Base-by-base conservation (phyloP, 2,113 vertebrate genomes). In the Pterophyllum scalare region DNA sequence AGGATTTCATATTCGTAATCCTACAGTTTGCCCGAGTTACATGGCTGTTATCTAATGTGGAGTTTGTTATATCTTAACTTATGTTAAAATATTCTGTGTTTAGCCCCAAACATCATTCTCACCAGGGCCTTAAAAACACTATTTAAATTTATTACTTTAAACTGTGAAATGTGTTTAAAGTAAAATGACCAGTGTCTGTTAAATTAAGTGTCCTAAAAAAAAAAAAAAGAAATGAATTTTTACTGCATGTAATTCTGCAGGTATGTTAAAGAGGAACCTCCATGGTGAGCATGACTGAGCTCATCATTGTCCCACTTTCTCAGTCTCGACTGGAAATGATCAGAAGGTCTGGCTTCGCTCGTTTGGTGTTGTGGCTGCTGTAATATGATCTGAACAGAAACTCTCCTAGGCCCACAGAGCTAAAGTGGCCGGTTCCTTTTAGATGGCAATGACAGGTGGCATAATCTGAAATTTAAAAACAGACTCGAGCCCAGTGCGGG, bases 371-470 rank as follows among this genome's bases (percentile, higher is more conserved):
- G 20, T 33, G 0, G 2, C 67, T n/a, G 67, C 67, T 72, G 67
- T 72, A 72, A 72, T n/a, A 54, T 12, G 67, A 72, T 54, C 26
- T 72, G 52, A 54, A 54, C 26, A 72, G 2, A 54, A 72, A 72
- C 26, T 54, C 67, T 72, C 6, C 0, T 9, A 72, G 46, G 31
- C 28, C 56, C 57, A 57, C 15, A 75, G 72, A 33, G 31, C 33
- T 67, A 33, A 15, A 40, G 26, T 24, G 28, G 17, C 13, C 35
- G n/a, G 72, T 40, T 22, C 58, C 54, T 40, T 59, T 77, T 8
- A 61, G 33, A 57, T 28, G 64, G 19, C 28, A 15, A n/a, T 59
- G 64, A 82, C 79, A 81, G 61, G 61, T 49, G 62, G n/a, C 40
- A 52, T 52, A 4, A 17, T 62, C 26, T 72, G 46, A 72, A 72